A percentile compares a stretch with the other conserved stretches of the same genome.
Conservation (phyloP, 2,797 vertebrate species). For the Potorous gilbertii region DNA sequence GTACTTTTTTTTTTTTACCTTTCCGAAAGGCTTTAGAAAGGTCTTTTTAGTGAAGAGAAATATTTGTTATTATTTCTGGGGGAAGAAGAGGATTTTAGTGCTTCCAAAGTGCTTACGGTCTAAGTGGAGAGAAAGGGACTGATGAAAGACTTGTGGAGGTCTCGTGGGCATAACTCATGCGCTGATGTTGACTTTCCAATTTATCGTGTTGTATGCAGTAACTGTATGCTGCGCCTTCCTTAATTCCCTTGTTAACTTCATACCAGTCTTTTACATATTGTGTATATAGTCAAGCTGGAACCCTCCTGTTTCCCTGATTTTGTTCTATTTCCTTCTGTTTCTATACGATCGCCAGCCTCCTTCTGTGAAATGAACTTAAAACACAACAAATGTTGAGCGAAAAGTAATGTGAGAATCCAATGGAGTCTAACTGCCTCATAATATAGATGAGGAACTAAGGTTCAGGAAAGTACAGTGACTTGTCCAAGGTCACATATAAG, state of each 20-base stretch:
- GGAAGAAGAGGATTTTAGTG: not conserved
- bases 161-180: not conserved
- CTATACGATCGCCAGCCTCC: too few relatives aligned
- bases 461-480: too few relatives aligned
- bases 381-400: too few relatives aligned
- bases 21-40: not conserved
- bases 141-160: not conserved
- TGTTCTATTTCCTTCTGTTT: not conserved
- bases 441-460: too few relatives aligned
- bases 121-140: not conserved
- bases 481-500: too few relatives aligned
- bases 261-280: not conserved
- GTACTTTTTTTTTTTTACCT: not conserved
- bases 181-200: not conserved
- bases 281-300: not conserved
- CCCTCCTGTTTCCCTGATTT: not conserved
- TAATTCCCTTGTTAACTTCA: not conserved
- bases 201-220: rapidly evolving
- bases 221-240: not conserved
- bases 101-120: not conserved
- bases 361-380: not conserved
- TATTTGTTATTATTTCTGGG: not conserved
- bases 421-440: too few relatives aligned
- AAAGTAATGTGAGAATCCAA: too few relatives aligned
- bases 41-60: not conserved